Percentiles rank a stretch among this genome's conserved stretches.
Evolutionary conservation across 1,140 invertebrate genomes (phyloP).

Genomic region (Theocolax elegans): DNA sequence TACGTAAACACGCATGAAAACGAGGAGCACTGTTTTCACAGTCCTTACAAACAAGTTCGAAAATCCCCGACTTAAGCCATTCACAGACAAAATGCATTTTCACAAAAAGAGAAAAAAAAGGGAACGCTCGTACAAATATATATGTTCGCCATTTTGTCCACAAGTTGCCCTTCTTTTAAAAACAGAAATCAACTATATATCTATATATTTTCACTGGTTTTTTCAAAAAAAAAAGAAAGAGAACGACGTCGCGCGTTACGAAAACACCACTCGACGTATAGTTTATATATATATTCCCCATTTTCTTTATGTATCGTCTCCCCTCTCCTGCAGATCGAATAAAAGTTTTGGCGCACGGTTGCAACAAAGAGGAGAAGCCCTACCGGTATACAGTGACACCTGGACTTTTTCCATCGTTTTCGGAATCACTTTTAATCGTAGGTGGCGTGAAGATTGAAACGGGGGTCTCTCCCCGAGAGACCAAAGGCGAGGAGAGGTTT

Average conservation of each 20-base stretch:
- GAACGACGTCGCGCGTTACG: neutral
- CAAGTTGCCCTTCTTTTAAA: too few relatives aligned
- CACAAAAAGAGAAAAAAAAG: neutral
- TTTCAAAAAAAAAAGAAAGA: neutral
- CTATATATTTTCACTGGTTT: too few relatives aligned
- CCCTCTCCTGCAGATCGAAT: constrained; percentile 12
- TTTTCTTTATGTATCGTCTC: neutral
- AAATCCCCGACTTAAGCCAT: neutral
- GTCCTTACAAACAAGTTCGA: constrained; percentile 17
- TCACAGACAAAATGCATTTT: constrained; percentile 22
- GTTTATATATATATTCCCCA: too few relatives aligned
- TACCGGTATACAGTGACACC: constrained; percentile 30
- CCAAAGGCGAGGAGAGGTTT: neutral
- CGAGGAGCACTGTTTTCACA: too few relatives aligned
- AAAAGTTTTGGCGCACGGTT: constrained; percentile 20
- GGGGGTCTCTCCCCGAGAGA: neutral
- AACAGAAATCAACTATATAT: too few relatives aligned
- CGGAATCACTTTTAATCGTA: constrained; percentile 43
- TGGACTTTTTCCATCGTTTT: constrained; percentile 38
- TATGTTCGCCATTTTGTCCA: too few relatives aligned
- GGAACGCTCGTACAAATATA: too few relatives aligned
- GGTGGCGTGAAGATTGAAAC: constrained; percentile 41
- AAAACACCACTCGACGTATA: constrained; percentile 26
- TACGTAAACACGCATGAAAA: too few relatives aligned
- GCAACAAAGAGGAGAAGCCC: constrained; percentile 32